Conservation (phyloP, 2,113 vertebrate genomes). For the Oreotragus oreotragus region DNA sequence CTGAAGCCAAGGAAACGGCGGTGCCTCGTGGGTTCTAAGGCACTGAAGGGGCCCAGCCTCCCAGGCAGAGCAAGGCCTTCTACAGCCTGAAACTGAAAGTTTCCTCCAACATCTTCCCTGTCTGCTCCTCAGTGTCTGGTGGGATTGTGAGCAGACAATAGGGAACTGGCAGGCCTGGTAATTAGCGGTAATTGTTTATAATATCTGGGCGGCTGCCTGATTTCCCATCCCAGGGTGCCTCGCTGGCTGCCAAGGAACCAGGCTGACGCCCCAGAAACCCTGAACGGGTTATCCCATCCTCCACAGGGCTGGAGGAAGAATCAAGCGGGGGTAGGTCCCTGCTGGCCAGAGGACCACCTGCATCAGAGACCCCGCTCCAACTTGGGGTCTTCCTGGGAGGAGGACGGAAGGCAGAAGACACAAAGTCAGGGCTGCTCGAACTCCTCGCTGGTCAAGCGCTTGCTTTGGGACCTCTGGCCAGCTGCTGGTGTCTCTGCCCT, state of each 20-base stretch:
- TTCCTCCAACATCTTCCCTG: constrained; percentile 53
- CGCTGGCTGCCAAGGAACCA: constrained; percentile 53
- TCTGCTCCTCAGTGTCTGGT: constrained; percentile 49
- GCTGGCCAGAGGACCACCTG: background rate
- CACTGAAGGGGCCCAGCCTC: background rate
- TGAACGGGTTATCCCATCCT: background rate
- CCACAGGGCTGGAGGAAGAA: background rate
- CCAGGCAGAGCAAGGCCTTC: background rate
- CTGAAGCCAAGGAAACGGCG: background rate
- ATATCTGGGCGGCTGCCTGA: constrained; percentile 72
- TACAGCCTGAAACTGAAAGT: constrained; percentile 59
- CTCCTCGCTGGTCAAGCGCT: background rate
- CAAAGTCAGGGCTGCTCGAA: background rate
- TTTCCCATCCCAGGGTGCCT: constrained; percentile 69
- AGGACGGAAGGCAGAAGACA: background rate
- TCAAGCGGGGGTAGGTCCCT: background rate
- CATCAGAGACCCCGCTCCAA: background rate
- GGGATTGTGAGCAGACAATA: constrained; percentile 61
- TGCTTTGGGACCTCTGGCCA: background rate
- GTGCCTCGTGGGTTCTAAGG: background rate
- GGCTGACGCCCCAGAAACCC: constrained; percentile 32
- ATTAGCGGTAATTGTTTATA: constrained; percentile 74
- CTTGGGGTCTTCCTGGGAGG: background rate
- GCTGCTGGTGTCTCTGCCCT: background rate
- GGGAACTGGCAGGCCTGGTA: constrained; percentile 70